Conservation (phyloP, 2,797 vertebrate genomes). For the Carapus acus region DNA sequence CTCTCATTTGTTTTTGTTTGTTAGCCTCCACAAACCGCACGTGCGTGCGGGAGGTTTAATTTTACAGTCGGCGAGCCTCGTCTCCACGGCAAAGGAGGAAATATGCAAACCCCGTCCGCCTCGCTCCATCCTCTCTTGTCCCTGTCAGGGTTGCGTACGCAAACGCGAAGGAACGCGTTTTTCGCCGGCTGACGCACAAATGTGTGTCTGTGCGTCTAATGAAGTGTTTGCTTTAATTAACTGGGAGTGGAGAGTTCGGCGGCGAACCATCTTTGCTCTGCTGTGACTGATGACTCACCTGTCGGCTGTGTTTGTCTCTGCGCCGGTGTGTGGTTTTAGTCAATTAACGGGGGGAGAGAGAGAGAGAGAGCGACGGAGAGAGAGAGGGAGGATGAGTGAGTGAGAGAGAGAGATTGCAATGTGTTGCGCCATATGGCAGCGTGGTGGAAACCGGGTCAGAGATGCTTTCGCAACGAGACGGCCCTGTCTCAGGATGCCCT, state of each 20-base stretch:
- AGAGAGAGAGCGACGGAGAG: no score
- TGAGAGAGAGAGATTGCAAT: no score
- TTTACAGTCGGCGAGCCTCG: conserved; percentile 43
- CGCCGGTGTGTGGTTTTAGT: neutral
- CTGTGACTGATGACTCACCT: neutral
- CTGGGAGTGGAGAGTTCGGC: conserved; percentile 19
- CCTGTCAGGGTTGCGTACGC: no score
- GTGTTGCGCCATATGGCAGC: no score
- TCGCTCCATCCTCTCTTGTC: neutral
- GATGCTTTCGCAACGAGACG: no score
- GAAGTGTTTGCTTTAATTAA: conserved; percentile 41
- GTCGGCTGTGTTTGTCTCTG: neutral
- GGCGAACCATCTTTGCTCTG: neutral
- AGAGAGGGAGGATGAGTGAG: no score
- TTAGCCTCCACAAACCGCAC: conserved; percentile 25
- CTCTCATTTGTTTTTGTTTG: conserved; percentile 32
- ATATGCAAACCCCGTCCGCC: no score
- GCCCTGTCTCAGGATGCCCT: no score
- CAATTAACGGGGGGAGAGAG: no score
- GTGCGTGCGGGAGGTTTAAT: conserved; percentile 31
- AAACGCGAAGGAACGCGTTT: no score
- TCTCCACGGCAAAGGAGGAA: conserved; percentile 19
- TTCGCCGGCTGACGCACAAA: no score
- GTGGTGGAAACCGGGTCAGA: no score
- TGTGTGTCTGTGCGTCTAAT: conserved; percentile 15